phyloP scores from a whole-genome alignment of 1,140 invertebrate genomes.

The Asobara japonica region DNA sequence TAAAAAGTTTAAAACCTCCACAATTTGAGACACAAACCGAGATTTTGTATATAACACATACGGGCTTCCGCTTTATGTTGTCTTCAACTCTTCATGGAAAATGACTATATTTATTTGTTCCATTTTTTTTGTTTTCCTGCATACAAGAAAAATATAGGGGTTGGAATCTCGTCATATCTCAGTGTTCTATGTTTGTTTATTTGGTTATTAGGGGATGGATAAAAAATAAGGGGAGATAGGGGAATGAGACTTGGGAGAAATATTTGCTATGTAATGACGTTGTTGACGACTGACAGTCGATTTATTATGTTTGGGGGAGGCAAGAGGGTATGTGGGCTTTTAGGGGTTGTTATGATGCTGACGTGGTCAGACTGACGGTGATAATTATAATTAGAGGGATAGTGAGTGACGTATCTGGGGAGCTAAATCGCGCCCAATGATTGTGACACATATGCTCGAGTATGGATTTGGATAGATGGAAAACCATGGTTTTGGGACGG shows the following conservation, averaged over 20 bases:
- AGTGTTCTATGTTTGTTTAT: neutral
- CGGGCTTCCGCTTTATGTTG: too few species aligned
- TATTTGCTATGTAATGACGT: neutral
- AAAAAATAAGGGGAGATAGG: neutral
- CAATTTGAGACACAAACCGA: too few species aligned
- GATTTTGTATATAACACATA: too few species aligned
- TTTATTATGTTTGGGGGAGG: neutral
- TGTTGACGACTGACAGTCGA: neutral
- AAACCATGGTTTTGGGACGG: too few species aligned
- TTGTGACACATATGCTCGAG: neutral
- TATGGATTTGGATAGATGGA: neutral
- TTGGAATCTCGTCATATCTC: too few species aligned
- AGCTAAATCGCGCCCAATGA: neutral
- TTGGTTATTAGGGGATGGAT: neutral
- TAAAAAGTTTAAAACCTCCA: too few species aligned
- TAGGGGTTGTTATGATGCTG: neutral
- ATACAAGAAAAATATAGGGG: too few species aligned
- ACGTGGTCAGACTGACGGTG: neutral
- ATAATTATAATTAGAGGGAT: constrained; percentile 2
- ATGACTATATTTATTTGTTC: too few species aligned
- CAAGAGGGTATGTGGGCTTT: neutral
- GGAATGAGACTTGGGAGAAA: neutral
- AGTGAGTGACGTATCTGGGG: neutral
- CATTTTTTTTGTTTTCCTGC: too few species aligned
- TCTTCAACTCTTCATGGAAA: too few species aligned